Evolutionary conservation across 2,797 vertebrate genomes (phyloP), one percentile per base, ranked within the genome.

Genomic region (Pseudochromis fuscus): DNA sequence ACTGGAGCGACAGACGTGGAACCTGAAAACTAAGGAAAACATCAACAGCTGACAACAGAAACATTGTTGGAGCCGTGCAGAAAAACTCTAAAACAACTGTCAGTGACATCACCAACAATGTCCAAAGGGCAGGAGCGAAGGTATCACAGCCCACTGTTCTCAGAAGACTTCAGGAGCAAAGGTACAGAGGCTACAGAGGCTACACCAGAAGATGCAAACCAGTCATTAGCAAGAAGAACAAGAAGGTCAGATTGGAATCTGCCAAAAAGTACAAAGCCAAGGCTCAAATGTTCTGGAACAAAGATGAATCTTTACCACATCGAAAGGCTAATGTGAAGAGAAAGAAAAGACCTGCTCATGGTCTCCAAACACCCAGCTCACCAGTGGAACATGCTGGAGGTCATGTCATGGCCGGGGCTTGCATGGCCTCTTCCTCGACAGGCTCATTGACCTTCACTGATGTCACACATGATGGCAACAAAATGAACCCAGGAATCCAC

Each of bases 131-230:
- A 35, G n/a, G 16, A 28, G 15, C 51, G 24, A 23, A 19, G 49
- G 21, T 35, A 31, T 61, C 45, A 62, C 23, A 0, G n/a, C 38
- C 35, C 37, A 27, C 1, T 33, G 1, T 15, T 21, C 9, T 12
- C 15, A 60, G 18, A 38, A 56, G 42, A 48, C 25, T 37, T 56
- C 18, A 56, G 33, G 18, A 19, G 46, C 11, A 67, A 33, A 69
- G 42, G 38, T 42, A 50, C 35, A 51, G 31, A 31, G 18, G 48
- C 5, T 42, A 50, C 35, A 51, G 31, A 31, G 18, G 48, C 5
- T 27, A 42, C 16, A 38, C 46, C 13, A 19, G 16, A 21, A 50
- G 16, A 25, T 27, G 21, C 23, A 61, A 45, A 52, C 8, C 23
- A 8, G 21, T 40, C 25, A 1, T 52, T 21, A 44, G 18, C 0